Percentiles rank a stretch among this genome's conserved stretches.
Conservation (phyloP, 92 coral and sea anemone species). For the Nematostella vectensis region DNA sequence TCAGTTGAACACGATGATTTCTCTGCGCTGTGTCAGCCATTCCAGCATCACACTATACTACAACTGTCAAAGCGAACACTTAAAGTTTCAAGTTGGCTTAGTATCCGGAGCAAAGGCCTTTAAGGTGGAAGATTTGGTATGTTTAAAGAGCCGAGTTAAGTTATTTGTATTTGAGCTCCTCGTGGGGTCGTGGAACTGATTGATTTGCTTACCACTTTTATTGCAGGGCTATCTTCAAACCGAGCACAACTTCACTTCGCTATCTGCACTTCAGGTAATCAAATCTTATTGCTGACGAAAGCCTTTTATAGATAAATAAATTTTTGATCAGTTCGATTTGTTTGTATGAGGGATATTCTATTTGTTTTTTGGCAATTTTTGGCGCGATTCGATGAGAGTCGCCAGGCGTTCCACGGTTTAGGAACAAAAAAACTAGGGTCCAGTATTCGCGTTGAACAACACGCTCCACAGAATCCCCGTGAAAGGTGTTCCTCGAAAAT, state of each 20-base stretch:
- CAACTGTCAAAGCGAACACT: constrained; percentile 71
- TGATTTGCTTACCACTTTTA: neutral
- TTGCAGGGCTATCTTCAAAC: constrained; percentile 71
- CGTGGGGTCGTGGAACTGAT: no score
- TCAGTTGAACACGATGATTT: constrained; percentile 66
- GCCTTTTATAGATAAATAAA: no score
- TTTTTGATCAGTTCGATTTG: no score
- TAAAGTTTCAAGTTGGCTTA: constrained; percentile 72
- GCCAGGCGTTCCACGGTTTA: neutral
- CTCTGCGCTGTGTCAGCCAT: constrained; percentile 67
- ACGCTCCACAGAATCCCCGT: no score
- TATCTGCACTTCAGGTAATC: constrained; percentile 54
- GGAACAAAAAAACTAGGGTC: neutral
- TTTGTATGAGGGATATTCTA: no score
- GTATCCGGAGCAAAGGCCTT: constrained; percentile 58
- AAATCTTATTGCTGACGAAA: no score
- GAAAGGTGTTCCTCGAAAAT: no score
- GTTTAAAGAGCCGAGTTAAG: constrained; percentile 1
- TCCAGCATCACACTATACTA: constrained; percentile 65
- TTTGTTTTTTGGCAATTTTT: neutral
- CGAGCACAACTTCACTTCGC: constrained; percentile 47
- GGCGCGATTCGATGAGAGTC: neutral
- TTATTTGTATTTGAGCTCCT: no score
- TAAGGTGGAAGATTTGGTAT: constrained; percentile 64
- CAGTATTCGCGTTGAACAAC: neutral